Evolutionary conservation across 1,140 invertebrate genomes (phyloP).

Genomic region (Temnothorax curvispinosus): DNA sequence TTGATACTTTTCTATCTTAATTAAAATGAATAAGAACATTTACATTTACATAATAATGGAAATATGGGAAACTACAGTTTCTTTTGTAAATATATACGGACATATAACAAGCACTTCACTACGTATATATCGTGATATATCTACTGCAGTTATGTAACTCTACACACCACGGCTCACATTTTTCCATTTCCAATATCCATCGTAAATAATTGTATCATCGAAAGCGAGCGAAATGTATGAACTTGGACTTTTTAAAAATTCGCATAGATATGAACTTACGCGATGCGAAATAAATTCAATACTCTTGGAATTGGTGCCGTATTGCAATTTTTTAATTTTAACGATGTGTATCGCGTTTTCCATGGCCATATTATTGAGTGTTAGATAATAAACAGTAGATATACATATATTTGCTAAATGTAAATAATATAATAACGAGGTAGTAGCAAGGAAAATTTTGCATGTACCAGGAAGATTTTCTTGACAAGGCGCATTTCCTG

Average conservation of each 20-base stretch:
- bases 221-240: constrained; percentile 20
- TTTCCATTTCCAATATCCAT: constrained; percentile 40
- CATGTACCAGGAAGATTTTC: neutral
- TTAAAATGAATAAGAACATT: constrained; percentile 55
- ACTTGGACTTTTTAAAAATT: constrained; percentile 22
- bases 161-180: constrained; percentile 18
- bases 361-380: neutral
- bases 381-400: constrained; percentile 20
- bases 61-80: constrained; percentile 49
- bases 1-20: constrained; percentile 18
- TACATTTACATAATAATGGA: constrained; percentile 58
- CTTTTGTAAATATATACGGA: neutral
- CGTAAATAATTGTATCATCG: constrained; percentile 42
- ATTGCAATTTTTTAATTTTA: constrained; percentile 24
- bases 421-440: neutral
- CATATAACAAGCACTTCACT: constrained; percentile 3
- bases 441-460: neutral
- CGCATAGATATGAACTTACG: neutral
- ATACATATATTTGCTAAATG: neutral
- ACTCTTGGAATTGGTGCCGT: neutral
- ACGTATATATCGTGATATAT: neutral
- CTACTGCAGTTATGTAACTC: constrained; percentile 24
- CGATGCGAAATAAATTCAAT: neutral
- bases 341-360: neutral
- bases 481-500: neutral